Percentiles rank a stretch among this genome's conserved stretches.
phyloP scores from a whole-genome alignment of 2,888 invertebrate genomes.

The Diachrysia chrysitis region DNA sequence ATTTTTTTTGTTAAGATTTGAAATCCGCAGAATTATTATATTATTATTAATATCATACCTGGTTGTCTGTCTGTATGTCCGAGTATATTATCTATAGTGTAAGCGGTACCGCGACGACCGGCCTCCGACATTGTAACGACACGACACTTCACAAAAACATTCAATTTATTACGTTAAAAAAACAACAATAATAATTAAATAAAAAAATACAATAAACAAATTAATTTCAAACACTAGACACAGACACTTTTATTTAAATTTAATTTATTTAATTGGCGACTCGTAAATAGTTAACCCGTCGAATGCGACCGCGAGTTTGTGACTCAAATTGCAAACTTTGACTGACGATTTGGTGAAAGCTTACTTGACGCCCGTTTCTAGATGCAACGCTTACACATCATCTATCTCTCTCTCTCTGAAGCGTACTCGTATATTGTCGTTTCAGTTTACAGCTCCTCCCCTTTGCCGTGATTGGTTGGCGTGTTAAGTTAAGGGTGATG shows the following conservation, averaged over 20 bases:
- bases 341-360: conserved; percentile 62
- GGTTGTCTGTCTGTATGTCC: conserved; percentile 75
- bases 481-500: conserved; percentile 54
- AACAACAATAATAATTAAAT: conserved; percentile 10
- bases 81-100: conserved; percentile 84
- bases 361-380: conserved; percentile 64
- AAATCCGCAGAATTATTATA: background rate
- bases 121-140: conserved; percentile 67
- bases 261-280: conserved; percentile 19
- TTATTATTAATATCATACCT: conserved; percentile 55
- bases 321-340: conserved; percentile 63
- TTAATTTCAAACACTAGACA: conserved; percentile 18
- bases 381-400: conserved; percentile 47
- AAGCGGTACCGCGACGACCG: conserved; percentile 79
- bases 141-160: conserved; percentile 53
- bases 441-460: conserved; percentile 70
- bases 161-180: conserved; percentile 12
- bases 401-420: conserved; percentile 55
- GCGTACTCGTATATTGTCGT: conserved; percentile 31
- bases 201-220: background rate
- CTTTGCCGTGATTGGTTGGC: conserved; percentile 64
- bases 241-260: conserved; percentile 18
- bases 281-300: conserved; percentile 55
- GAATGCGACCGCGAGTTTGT: conserved; percentile 45
- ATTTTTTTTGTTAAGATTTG: background rate